phyloP scores from a whole-genome alignment of 2,113 vertebrate species.

The Myocastor coypus region DNA sequence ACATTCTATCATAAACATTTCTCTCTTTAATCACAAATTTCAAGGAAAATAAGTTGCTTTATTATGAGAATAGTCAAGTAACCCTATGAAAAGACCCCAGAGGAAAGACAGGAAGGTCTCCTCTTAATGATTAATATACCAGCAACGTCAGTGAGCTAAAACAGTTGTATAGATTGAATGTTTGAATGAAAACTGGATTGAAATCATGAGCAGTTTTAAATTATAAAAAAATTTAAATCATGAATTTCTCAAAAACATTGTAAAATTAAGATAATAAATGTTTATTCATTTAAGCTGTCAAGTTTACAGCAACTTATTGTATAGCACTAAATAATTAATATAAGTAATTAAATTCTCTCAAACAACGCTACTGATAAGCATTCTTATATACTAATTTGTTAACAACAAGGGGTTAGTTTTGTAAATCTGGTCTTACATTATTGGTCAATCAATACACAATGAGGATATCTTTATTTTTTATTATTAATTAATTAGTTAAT shows the following conservation, averaged over 20 bases:
- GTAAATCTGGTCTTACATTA: neutral
- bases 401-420: neutral
- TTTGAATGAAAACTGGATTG: neutral
- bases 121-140: neutral
- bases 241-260: neutral
- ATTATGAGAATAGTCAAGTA: neutral
- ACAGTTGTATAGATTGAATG: neutral
- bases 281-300: neutral
- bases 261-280: neutral
- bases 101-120: neutral
- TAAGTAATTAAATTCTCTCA: neutral
- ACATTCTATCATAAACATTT: neutral
- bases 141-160: neutral
- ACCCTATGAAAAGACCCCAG: neutral
- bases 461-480: neutral
- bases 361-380: neutral
- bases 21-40: neutral
- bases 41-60: neutral
- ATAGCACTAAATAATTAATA: neutral
- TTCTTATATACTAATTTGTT: neutral
- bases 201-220: neutral
- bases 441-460: neutral
- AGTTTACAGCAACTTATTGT: neutral
- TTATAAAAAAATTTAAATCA: neutral
- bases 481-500: too few species aligned